Base-by-base conservation (phyloP, 2,888 invertebrate species). In the Melanostoma mellinum region DNA sequence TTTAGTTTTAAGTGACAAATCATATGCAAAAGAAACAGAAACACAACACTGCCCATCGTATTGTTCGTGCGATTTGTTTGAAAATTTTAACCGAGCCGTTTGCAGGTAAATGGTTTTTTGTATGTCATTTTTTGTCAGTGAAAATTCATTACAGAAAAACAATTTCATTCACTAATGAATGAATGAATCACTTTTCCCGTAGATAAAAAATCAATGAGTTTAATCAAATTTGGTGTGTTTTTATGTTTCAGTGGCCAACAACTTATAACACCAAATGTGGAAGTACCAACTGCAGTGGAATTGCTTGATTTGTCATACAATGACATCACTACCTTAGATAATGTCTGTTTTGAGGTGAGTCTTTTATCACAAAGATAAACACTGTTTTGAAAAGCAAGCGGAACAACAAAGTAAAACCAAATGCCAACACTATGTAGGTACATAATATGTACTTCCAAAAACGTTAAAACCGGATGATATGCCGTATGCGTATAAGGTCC, bases 301-400 rank as follows among this genome's bases (percentile, higher is more conserved):
- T 90, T 94, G 53, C 92, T 94, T 82, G 93, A 93, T 89, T 90
- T 94, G 82, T 93, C 93, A 86, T 92, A 92, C 85, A 95, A 94
- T 90, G 92, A 92, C 87, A 94, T 94, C 85, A 93, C 93, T 86
- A 92, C 92, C 86, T 89, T 94, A 88, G 93, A 94, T 76, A 93
- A 93, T 87, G 92, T 92, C 87, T 92, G 93, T 89, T 94, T 94
- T 88, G 91, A 92, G 92, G 94, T 94, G 90, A 91, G 89, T 88
- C 44, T 61, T 30, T 46, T 48, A 20, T 38, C n/a, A n/a, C n/a
- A 33, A n/a, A 5, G 44, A 44, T 33, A 42, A 32, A 10, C 32
- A 10, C 6, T 42, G 32, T 30, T 6, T 33, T 60, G 8, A 33
- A 60, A 32, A 44, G 60, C 32, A 33, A 60, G 44, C 3, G n/a